Evolutionary conservation across 2,113 vertebrate genomes (phyloP), one percentile per base, ranked within the genome.

Genomic region (Helogale parvula): DNA sequence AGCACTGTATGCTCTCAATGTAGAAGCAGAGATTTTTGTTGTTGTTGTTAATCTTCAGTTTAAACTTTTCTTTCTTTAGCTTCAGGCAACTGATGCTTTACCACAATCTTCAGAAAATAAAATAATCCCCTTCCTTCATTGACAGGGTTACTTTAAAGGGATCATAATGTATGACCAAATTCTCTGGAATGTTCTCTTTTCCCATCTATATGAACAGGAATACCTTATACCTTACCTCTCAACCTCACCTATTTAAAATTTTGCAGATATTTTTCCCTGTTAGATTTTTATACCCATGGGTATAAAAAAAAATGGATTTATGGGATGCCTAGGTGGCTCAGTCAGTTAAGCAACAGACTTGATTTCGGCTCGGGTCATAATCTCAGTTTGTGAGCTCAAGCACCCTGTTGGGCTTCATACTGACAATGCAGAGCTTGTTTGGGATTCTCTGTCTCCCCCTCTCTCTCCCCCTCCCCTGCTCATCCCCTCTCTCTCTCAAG

Each of bases 81-180:
- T 38, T 38, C 38, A 38, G 38, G 38, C 38, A 38, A 38, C 38
- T 38, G 38, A 38, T 38, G 38, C 38, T 38, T 38, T 38, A 38
- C 38, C 38, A 38, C 38, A 41, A 63, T 35, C 76, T 65, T 90
- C 35, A 93, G 41, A 57, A 72, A 95, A 71, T n/a, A 71, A 31
- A 95, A 17, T 63, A 85, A 94, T 90, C 86, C 52, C 66, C 35
- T 93, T 63, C 54, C n/a, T 95, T 89, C 45, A 83, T 69, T 97
- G 89, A 63, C 21, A 72, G 29, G 60, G 16, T 54, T 87, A 96
- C 47, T 27, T 83, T 94, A 68, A 82, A 54, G 50, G 72, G 0
- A 16, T 81, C 74, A 63, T 84, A 52, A 83, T 89, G 68, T 93
- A 71, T 14, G 65, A 68, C 10, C 77, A 45, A 63, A 38, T 79